Evolutionary conservation across 1,140 invertebrate species (phyloP).

Genomic region (Dendrolimus kikuchii): DNA sequence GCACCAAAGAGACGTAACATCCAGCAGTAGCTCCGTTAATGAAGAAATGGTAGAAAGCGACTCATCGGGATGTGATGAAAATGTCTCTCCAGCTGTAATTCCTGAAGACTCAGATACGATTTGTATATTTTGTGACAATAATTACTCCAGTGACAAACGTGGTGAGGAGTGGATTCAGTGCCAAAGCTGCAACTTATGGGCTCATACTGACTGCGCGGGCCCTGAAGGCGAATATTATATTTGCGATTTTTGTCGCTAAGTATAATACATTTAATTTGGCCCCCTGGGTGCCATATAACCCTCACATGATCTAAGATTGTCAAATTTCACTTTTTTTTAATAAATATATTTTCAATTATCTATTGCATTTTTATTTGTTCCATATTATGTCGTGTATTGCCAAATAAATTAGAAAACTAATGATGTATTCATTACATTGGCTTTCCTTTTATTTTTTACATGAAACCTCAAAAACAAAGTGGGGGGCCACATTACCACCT

Average conservation of each 20-base stretch:
- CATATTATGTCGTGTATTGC: slow-evolving; percentile 1
- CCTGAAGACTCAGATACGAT: slow-evolving; percentile 1
- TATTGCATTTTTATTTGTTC: slow-evolving; percentile 3
- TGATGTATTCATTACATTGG: no score
- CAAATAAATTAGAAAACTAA: no score
- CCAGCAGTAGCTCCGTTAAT: slow-evolving; percentile 2
- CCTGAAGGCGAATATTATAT: slow-evolving; percentile 14
- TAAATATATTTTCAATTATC: no score
- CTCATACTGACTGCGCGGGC: slow-evolving; percentile 9
- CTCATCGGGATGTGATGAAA: slow-evolving; percentile 2
- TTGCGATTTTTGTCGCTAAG: slow-evolving; percentile 11
- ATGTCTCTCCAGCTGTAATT: background rate
- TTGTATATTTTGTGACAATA: no score
- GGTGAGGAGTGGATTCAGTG: no score
- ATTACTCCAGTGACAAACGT: no score
- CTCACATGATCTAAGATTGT: no score
- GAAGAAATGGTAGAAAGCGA: background rate
- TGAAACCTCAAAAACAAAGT: slow-evolving; percentile 5
- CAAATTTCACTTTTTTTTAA: no score
- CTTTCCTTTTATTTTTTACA: no score
- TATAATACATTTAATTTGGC: no score
- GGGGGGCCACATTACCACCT: slow-evolving; percentile 7
- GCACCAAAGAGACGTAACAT: no score
- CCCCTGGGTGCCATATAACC: no score
- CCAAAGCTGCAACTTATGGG: slow-evolving; percentile 9